Conservation (phyloP, 1,140 invertebrate species). For the Neodiprion fabricii region DNA sequence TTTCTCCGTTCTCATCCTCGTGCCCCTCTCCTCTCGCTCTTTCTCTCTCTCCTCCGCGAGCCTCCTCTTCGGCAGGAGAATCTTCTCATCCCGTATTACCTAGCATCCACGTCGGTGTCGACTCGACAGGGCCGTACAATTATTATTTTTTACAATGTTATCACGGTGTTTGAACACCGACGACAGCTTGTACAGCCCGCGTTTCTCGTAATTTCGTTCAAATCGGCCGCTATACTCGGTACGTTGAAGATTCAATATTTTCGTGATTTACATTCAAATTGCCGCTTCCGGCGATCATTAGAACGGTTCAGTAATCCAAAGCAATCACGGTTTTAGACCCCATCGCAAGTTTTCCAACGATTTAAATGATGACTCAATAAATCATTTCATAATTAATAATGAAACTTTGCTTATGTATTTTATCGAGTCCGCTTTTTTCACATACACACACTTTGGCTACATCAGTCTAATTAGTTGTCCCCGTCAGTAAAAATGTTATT, state of each 20-base stretch:
- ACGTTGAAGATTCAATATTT: slow-evolving; percentile 40
- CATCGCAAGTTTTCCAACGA: too few species aligned
- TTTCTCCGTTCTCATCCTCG: slow-evolving; percentile 26
- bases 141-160: not conserved
- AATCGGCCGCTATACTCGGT: slow-evolving; percentile 29
- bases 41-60: slow-evolving; percentile 26
- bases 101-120: slow-evolving; percentile 5
- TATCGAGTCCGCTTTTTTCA: too few species aligned
- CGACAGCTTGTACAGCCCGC: not conserved
- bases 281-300: too few species aligned
- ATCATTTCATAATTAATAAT: too few species aligned
- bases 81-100: not conserved
- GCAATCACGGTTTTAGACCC: too few species aligned
- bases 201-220: not conserved
- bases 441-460: too few species aligned
- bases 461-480: too few species aligned
- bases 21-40: slow-evolving; percentile 26
- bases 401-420: too few species aligned
- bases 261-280: too few species aligned
- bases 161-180: not conserved
- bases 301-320: too few species aligned
- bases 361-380: too few species aligned
- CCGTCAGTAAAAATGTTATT: too few species aligned
- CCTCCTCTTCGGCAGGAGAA: slow-evolving; percentile 12
- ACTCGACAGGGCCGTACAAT: slow-evolving; percentile 8